Evolutionary conservation across 2,113 vertebrate species (phyloP).

Genomic region (Apeltes quadracus): DNA sequence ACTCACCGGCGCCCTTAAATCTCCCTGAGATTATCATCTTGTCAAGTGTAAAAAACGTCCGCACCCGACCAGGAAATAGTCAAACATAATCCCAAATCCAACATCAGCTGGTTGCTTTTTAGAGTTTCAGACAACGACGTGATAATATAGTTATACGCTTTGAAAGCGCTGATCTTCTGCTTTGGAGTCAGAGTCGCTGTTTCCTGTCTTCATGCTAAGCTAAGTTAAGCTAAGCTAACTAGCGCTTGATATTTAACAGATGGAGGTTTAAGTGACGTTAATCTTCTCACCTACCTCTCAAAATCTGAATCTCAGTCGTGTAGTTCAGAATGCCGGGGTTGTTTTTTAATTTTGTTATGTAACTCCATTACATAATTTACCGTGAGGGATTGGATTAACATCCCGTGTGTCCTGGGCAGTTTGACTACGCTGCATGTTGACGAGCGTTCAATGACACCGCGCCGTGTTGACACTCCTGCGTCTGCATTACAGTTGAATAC

Average conservation of each 20-base stretch:
- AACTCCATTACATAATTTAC: slow-evolving; percentile 2
- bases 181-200: neutral
- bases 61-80: no score
- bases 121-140: neutral
- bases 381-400: neutral
- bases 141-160: neutral
- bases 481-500: neutral
- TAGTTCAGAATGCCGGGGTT: neutral
- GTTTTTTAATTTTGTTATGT: neutral
- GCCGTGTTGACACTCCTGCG: neutral
- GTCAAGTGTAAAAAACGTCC: neutral
- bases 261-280: neutral
- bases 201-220: neutral
- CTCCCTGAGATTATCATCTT: neutral
- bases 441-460: neutral
- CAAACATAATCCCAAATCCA: no score
- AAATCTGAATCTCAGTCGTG: neutral
- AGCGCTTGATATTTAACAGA: neutral
- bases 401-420: neutral
- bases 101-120: neutral
- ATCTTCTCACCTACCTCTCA: neutral
- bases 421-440: neutral
- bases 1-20: neutral
- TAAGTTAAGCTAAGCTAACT: slow-evolving; percentile 6
- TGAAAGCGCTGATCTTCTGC: neutral